Base-by-base conservation (phyloP, 2,888 invertebrate species). In the Allophyes oxyacanthae region DNA sequence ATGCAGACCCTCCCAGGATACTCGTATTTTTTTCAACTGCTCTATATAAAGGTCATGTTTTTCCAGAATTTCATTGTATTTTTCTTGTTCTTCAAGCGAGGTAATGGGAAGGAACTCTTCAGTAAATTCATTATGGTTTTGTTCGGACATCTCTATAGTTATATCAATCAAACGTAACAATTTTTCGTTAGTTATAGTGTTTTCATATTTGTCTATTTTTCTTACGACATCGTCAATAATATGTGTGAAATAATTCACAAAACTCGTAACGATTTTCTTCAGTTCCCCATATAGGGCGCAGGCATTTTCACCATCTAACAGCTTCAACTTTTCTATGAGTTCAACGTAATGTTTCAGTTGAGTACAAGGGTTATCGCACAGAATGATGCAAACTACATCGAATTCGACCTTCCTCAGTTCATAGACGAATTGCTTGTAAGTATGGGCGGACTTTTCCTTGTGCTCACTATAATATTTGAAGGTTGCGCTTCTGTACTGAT, bases 241-340 rank as follows among this genome's bases (percentile, higher is more conserved):
- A 36, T 75, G 54, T 20, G 73, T 72, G 75, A 84, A 87, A 51
- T 78, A 86, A 44, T 61, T 71, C 1, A 85, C 55, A 60, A 88
- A 91, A 38, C 84, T 81, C 5, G 66, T 75, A 0, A 91, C 56
- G 1, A 85, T 67, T 20, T 64, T 72, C 64, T 88, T 90, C 4
- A 91, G 55, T 42, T 87, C 77, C 0, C 87, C 87, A 43, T 88
- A 92, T 62, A 84, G 90, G 0, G 72, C 64, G 45, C 86, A 81
- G 38, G 87, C 84, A 25, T 6, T 5, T n/a, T 6, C 26, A 0
- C 37, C 37, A 13, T 52, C 48, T 6, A 20, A 28, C n/a, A 33
- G 28, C 57, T 81, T 70, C 8, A 86, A 57, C 9, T 70, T 30
- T 9, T 65, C 30, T 13, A 91, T 44, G 20, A 78, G 62, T 10